These are phyloP conservation scores for Rhegmatorhina hoffmannsi DNA, from an alignment of 2,113 vertebrate species.

Conservation along the genomic window DNA sequence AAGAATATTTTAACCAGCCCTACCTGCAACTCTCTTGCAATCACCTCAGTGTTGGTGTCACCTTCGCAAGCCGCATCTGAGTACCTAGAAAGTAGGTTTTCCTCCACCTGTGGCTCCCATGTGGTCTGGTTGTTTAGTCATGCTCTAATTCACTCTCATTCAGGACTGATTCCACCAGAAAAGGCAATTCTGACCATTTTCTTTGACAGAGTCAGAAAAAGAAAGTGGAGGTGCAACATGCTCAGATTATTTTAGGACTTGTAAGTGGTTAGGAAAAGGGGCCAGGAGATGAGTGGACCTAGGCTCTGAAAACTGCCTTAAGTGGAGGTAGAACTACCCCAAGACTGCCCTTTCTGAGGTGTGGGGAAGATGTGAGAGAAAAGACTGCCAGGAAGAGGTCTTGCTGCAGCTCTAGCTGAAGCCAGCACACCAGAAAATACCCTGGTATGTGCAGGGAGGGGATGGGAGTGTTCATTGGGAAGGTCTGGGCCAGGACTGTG, in stretches of 20 bases:
- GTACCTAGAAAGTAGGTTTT: conserved; percentile 60
- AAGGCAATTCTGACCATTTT: conserved; percentile 3
- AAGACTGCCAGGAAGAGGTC: neutral
- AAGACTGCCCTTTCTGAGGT: neutral
- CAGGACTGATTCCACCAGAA: neutral
- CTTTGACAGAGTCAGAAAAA: neutral
- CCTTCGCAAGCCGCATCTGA: neutral
- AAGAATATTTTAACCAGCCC: neutral
- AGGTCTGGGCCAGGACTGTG: neutral
- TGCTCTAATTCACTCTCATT: conserved; percentile 17
- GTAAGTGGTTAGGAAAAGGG: neutral
- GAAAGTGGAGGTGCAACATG: neutral
- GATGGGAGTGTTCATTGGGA: neutral
- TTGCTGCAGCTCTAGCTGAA: neutral
- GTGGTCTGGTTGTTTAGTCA: conserved; percentile 40
- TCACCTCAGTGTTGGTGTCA: neutral
- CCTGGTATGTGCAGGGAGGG: neutral
- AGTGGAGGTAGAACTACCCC: neutral
- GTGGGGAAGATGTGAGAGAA: rapidly evolving
- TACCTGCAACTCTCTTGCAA: neutral
- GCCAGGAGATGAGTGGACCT: neutral
- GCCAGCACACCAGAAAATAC: neutral
- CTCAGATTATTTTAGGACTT: neutral
- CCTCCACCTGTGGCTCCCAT: neutral
- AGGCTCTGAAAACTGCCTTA: neutral